phyloP scores from a whole-genome alignment of 2,888 invertebrate genomes.

The Frankliniella intonsa region DNA sequence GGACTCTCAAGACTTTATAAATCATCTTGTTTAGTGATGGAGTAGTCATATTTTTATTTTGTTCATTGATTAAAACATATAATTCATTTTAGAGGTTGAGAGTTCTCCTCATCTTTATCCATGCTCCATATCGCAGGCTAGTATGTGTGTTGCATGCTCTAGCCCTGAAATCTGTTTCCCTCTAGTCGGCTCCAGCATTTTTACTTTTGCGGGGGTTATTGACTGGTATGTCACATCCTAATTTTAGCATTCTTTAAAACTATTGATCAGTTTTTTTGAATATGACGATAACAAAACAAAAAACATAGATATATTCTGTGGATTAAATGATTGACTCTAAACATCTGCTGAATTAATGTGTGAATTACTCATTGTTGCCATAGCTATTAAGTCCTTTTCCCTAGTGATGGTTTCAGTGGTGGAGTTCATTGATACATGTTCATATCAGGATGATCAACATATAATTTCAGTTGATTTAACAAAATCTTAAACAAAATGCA shows the following conservation, averaged over 20 bases:
- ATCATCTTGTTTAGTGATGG: neutral
- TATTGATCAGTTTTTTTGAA: neutral
- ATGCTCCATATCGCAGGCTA: slow-evolving; percentile 14
- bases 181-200: slow-evolving; percentile 7
- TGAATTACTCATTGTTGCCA: neutral
- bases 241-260: neutral
- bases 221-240: neutral
- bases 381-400: neutral
- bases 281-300: neutral
- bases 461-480: no score
- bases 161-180: slow-evolving; percentile 10
- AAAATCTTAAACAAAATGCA: neutral
- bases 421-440: no score
- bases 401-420: neutral
- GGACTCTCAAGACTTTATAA: neutral
- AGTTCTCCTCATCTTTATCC: neutral
- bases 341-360: neutral
- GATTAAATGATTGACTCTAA: neutral
- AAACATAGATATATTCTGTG: neutral
- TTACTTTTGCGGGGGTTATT: neutral
- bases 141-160: neutral
- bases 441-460: no score
- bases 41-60: neutral
- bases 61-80: neutral
- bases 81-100: neutral